These are phyloP conservation scores for Julus scanicus DNA, from an alignment of 2,888 invertebrate species.

Conservation along the genomic window DNA sequence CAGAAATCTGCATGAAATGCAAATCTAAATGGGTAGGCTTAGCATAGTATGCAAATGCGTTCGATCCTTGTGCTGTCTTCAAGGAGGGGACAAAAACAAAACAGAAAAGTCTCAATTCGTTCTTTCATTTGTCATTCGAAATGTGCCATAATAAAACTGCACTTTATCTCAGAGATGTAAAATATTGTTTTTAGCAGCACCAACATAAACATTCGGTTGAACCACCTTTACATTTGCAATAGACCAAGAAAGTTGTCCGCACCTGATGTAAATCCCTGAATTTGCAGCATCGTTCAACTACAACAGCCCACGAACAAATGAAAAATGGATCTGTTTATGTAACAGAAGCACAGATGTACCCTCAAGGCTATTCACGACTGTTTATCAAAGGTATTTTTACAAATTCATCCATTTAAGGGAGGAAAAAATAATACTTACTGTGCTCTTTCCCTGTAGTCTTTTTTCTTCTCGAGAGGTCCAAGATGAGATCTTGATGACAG, in stretches of 20 bases:
- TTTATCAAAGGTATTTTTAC: constrained; percentile 3
- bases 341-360: constrained; percentile 2
- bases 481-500: constrained; percentile 80
- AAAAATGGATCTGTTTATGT: constrained; percentile 42
- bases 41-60: not conserved
- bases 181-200: not conserved
- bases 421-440: constrained; percentile 60
- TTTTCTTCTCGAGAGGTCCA: constrained; percentile 87
- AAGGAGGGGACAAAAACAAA: constrained; percentile 8
- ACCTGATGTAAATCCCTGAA: not conserved
- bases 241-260: not conserved
- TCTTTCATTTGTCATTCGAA: constrained; percentile 4
- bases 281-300: not conserved
- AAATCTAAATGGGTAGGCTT: constrained; percentile 36
- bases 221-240: not conserved
- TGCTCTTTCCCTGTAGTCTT: constrained; percentile 84
- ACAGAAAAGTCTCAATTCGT: not conserved
- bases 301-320: not conserved
- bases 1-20: constrained; percentile 47
- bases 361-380: constrained; percentile 39
- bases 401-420: constrained; percentile 9
- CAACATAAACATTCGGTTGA: not conserved
- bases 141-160: not conserved
- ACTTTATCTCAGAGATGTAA: not conserved
- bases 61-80: not conserved